Conservation (phyloP, 2,113 vertebrate species). For the Uropsilus gracilis region DNA sequence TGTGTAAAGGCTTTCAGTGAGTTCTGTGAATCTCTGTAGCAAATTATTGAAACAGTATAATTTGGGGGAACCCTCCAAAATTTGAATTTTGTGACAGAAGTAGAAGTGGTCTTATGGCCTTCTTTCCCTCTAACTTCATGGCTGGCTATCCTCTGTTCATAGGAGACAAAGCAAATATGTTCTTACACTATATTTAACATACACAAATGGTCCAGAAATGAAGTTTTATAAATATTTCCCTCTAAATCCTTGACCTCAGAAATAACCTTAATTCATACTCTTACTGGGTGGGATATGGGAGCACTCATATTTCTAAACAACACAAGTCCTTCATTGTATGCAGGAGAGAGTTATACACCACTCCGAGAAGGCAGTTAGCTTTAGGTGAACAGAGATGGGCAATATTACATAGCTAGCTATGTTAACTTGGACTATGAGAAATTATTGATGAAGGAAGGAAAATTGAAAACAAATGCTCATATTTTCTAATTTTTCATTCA, state of each 20-base stretch:
- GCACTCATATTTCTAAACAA: background rate
- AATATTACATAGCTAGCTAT: no score
- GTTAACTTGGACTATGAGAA: background rate
- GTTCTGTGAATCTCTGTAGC: background rate
- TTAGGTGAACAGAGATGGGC: background rate
- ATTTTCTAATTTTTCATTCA: conserved; percentile 18
- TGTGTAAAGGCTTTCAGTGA: background rate
- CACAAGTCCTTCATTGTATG: background rate
- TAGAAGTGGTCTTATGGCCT: background rate
- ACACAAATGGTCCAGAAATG: background rate
- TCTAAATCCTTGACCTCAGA: background rate
- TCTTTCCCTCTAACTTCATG: background rate
- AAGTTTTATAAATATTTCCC: background rate
- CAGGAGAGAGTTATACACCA: background rate
- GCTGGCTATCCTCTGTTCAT: background rate
- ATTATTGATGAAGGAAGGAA: background rate
- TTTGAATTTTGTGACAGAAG: background rate
- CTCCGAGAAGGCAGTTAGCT: background rate
- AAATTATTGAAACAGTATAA: background rate
- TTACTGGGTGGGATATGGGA: background rate
- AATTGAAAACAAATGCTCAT: background rate
- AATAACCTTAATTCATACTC: background rate
- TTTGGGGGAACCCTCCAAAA: background rate
- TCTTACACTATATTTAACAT: background rate
- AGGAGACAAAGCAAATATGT: background rate